Conservation (phyloP, 2,797 vertebrate species). For the Sarcophilus harrisii region DNA sequence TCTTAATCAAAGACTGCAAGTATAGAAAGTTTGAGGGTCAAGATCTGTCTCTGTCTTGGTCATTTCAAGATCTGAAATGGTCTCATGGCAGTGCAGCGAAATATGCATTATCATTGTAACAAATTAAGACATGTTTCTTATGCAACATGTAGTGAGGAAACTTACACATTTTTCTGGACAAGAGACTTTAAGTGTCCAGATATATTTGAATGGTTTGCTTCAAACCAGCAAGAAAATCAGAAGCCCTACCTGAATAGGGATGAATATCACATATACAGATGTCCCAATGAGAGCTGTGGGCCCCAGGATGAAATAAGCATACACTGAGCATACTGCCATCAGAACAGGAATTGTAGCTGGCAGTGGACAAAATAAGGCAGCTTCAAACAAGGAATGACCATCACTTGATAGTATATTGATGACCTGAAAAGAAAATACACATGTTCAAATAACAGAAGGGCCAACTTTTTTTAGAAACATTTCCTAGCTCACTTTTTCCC, state of each 20-base stretch:
- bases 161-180: neutral
- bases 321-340: constrained; percentile 81
- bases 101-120: neutral
- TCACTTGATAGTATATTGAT: constrained; percentile 89
- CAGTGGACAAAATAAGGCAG: constrained; percentile 85
- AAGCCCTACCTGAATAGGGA: constrained; percentile 87
- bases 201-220: neutral
- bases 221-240: neutral
- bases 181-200: neutral
- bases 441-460: neutral
- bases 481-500: neutral
- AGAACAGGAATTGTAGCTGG: constrained; percentile 83
- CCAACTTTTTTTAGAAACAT: neutral
- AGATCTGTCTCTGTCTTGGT: neutral
- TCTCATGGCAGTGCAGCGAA: neutral
- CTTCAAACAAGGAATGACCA: constrained; percentile 89
- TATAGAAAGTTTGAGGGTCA: neutral
- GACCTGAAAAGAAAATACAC: constrained; percentile 81
- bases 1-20: neutral
- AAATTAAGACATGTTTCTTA: neutral
- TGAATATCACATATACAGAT: constrained; percentile 83
- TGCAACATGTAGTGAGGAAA: neutral
- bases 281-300: constrained; percentile 88
- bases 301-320: constrained; percentile 86
- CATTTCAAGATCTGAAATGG: neutral